A percentile compares a stretch with the other conserved stretches of the same genome.
Conservation (phyloP, 2,797 vertebrate genomes). For the Eidolon dupreanum region DNA sequence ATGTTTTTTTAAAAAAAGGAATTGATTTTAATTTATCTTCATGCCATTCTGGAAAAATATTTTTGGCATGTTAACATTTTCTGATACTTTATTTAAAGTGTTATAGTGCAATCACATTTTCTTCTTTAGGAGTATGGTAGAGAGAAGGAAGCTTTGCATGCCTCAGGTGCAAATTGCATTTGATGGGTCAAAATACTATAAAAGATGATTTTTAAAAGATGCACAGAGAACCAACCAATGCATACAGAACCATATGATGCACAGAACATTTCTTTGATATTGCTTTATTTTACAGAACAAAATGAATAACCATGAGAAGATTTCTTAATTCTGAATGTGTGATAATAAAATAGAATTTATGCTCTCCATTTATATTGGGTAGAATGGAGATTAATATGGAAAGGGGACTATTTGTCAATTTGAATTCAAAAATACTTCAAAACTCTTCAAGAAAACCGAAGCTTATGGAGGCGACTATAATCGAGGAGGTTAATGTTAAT, state of each 20-base stretch:
- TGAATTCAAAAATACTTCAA: background rate
- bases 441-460: background rate
- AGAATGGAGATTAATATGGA: background rate
- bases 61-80: background rate
- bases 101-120: background rate
- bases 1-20: background rate
- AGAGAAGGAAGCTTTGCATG: background rate
- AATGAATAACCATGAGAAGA: background rate
- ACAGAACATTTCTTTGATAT: background rate
- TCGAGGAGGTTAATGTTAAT: background rate
- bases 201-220: conserved; percentile 1
- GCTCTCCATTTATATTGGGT: background rate
- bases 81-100: background rate
- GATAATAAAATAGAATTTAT: background rate
- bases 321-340: background rate
- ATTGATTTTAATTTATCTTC: conserved; percentile 33
- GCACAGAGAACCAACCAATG: background rate
- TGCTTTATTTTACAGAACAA: background rate
- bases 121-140: background rate
- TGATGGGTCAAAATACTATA: background rate
- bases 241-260: background rate
- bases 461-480: background rate
- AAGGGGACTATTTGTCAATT: background rate
- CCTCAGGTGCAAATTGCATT: background rate
- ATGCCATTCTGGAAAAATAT: background rate